These are phyloP conservation scores for Brachyalestes nurse DNA, from an alignment of 2,797 vertebrate species.

Conservation along the genomic window DNA sequence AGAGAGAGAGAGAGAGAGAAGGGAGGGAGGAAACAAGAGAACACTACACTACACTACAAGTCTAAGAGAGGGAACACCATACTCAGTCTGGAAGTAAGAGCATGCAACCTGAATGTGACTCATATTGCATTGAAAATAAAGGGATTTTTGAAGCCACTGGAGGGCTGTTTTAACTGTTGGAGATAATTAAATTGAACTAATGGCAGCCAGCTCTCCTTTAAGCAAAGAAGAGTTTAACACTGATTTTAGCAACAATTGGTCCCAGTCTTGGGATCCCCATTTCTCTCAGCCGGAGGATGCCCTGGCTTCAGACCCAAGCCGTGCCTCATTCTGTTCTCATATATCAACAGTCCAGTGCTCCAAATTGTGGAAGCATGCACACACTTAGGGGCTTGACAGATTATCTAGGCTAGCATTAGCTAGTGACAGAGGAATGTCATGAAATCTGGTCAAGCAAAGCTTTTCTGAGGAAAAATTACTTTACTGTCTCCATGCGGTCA, in stretches of 20 bases:
- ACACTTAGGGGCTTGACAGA: not conserved
- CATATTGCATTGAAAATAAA: slow-evolving; percentile 21
- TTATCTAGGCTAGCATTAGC: slow-evolving; percentile 19
- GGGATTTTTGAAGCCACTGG: slow-evolving; percentile 10
- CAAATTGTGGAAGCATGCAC: slow-evolving; percentile 59
- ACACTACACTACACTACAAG: slow-evolving; percentile 36
- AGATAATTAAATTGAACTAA: slow-evolving; percentile 8
- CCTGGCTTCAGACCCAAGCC: slow-evolving; percentile 8
- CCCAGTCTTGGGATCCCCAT: not conserved
- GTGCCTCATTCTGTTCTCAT: slow-evolving; percentile 35
- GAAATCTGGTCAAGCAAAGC: not conserved
- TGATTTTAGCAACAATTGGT: slow-evolving; percentile 4
- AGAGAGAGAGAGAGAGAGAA: slow-evolving; percentile 51
- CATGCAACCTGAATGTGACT: slow-evolving; percentile 20
- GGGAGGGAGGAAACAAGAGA: slow-evolving; percentile 60
- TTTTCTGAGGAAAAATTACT: not conserved
- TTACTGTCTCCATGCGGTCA: not conserved
- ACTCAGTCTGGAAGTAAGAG: slow-evolving; percentile 28
- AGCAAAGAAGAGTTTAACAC: not conserved
- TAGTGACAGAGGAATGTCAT: slow-evolving; percentile 7
- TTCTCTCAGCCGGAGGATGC: slow-evolving; percentile 9
- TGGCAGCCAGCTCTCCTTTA: not conserved
- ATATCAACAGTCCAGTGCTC: slow-evolving; percentile 68
- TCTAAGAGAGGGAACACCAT: slow-evolving; percentile 38
- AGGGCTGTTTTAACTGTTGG: not conserved